Evolutionary conservation across 2,113 vertebrate genomes (phyloP).

Genomic region (Chlorodrepanis virens): DNA sequence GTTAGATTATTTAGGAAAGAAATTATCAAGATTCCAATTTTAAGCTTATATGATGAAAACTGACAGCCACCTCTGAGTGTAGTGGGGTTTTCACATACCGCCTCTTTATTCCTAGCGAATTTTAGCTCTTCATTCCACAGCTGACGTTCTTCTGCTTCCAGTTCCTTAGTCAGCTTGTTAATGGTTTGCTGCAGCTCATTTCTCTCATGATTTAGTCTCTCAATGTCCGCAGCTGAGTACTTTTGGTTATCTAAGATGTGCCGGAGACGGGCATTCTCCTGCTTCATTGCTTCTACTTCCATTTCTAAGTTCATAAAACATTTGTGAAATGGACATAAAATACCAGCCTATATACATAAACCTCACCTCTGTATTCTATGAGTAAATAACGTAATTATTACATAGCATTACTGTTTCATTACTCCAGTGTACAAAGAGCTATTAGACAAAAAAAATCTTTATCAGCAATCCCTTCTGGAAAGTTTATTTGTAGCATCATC

Average conservation of each 20-base stretch:
- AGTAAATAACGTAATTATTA: not conserved
- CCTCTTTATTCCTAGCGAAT: constrained; percentile 87
- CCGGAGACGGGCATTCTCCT: constrained; percentile 82
- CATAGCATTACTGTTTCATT: not conserved
- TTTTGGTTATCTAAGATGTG: constrained; percentile 87
- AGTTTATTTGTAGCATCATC: not conserved
- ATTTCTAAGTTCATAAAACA: constrained; percentile 71
- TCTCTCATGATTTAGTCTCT: constrained; percentile 92
- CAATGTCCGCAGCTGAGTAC: constrained; percentile 89
- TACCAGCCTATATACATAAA: not conserved
- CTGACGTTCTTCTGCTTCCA: constrained; percentile 85
- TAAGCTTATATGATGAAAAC: not conserved
- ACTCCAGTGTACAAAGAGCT: not conserved
- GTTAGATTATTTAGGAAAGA: not conserved
- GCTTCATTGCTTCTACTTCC: constrained; percentile 82
- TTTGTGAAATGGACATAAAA: not conserved
- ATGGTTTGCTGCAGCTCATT: constrained; percentile 88
- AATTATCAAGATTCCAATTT: not conserved
- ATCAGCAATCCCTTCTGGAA: not conserved
- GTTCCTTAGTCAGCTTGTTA: constrained; percentile 79
- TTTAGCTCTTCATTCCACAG: constrained; percentile 93
- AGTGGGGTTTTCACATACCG: constrained; percentile 71
- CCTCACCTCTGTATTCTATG: not conserved
- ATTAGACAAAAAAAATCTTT: not conserved
- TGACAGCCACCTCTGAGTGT: not conserved